phyloP scores from a whole-genome alignment of 2,888 invertebrate genomes.

The Anthrax anthrax region DNA sequence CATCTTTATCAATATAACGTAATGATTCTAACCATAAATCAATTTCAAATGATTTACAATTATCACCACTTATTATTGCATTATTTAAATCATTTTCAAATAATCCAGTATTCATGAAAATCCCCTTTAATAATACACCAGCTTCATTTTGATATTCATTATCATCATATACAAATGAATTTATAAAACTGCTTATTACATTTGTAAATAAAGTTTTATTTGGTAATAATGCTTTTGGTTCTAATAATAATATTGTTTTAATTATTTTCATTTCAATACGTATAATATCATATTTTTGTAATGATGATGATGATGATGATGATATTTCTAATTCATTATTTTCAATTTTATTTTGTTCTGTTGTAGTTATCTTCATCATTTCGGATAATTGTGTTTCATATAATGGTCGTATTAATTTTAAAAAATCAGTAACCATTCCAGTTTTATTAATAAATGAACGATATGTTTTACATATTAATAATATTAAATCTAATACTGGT shows the following conservation, averaged over 20 bases:
- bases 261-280: slow-evolving; percentile 30
- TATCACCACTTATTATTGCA: not conserved
- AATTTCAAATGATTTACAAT: slow-evolving; percentile 38
- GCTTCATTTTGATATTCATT: slow-evolving; percentile 36
- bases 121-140: slow-evolving; percentile 38
- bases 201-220: slow-evolving; percentile 40
- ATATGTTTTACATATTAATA: slow-evolving; percentile 28
- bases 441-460: slow-evolving; percentile 30
- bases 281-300: too few relatives aligned
- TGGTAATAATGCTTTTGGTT: slow-evolving; percentile 39
- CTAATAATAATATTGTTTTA: slow-evolving; percentile 29
- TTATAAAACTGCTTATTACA: slow-evolving; percentile 41
- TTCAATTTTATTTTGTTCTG: not conserved
- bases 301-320: too few relatives aligned
- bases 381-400: slow-evolving; percentile 15
- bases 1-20: slow-evolving; percentile 17
- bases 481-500: slow-evolving; percentile 25
- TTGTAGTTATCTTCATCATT: too few relatives aligned
- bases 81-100: slow-evolving; percentile 39
- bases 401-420: slow-evolving; percentile 27
- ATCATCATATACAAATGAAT: slow-evolving; percentile 34
- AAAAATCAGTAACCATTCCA: slow-evolving; percentile 26
- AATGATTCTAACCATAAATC: slow-evolving; percentile 47
- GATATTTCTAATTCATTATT: not conserved
- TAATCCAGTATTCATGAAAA: slow-evolving; percentile 47